Conservation (phyloP, 1,140 invertebrate species). For the Aleiodes sp. region DNA sequence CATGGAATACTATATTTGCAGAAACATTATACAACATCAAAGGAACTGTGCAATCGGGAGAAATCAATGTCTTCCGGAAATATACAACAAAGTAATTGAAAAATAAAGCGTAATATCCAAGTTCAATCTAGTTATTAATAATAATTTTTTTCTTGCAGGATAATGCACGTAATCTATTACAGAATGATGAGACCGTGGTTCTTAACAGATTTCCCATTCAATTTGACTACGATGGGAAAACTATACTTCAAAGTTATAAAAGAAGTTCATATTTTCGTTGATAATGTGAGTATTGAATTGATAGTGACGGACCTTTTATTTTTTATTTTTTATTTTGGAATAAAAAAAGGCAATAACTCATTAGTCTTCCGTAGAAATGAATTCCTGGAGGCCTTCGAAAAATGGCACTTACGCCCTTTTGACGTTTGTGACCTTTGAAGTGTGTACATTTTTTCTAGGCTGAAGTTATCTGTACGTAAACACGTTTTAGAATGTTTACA, state of each 20-base stretch:
- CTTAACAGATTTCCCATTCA: neutral
- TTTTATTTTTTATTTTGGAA: neutral
- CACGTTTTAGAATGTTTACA: no score
- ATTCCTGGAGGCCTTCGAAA: no score
- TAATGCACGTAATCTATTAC: neutral
- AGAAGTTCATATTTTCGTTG: neutral
- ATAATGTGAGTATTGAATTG: neutral
- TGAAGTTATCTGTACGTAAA: no score
- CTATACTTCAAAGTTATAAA: neutral
- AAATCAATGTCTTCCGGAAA: no score
- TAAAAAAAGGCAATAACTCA: no score
- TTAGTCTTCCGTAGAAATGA: no score
- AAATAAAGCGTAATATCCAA: neutral
- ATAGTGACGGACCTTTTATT: neutral
- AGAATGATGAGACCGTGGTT: constrained; percentile 1
- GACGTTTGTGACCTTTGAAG: no score
- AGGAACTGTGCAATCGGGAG: no score
- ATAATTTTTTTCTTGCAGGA: neutral
- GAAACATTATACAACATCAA: no score
- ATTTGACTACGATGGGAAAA: neutral
- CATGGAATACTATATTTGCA: no score
- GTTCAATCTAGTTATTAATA: neutral
- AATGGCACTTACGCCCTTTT: no score
- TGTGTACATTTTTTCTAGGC: no score
- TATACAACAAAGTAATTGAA: neutral